Evolutionary conservation across 2,797 vertebrate genomes (phyloP).

Genomic region (Myripristis murdjan): DNA sequence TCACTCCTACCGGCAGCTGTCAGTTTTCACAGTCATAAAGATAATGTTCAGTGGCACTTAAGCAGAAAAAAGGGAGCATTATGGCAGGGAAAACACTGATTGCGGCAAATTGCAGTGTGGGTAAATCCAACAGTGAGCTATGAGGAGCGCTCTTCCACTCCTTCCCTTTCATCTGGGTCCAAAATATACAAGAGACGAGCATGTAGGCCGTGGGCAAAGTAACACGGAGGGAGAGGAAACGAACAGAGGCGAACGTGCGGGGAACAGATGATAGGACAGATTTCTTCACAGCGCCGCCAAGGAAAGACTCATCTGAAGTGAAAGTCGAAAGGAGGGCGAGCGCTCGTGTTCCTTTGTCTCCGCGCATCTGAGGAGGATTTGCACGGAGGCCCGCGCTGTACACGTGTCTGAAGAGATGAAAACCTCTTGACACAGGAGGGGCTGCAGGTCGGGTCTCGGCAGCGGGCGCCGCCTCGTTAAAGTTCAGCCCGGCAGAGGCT

Average conservation of each 20-base stretch:
- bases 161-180: constrained; percentile 16
- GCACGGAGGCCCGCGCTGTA: constrained; percentile 25
- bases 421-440: constrained; percentile 44
- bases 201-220: neutral
- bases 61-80: constrained; percentile 15
- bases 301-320: constrained; percentile 43
- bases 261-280: constrained; percentile 2
- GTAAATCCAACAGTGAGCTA: constrained; percentile 34
- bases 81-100: constrained; percentile 4
- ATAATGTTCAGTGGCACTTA: constrained; percentile 58
- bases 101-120: constrained; percentile 39
- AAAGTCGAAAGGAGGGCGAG: constrained; percentile 15
- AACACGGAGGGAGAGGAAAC: constrained; percentile 4
- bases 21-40: constrained; percentile 51
- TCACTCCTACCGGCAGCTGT: constrained; percentile 66
- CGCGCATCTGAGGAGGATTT: neutral
- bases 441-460: constrained; percentile 37
- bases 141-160: constrained; percentile 29
- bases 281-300: neutral
- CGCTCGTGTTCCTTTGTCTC: neutral
- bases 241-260: neutral
- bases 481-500: constrained; percentile 42
- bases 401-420: constrained; percentile 44
- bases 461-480: constrained; percentile 54
- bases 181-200: constrained; percentile 12